Percentiles rank a stretch among this genome's conserved stretches.
Conservation (phyloP, 2,888 invertebrate species). For the Sycophila texana region DNA sequence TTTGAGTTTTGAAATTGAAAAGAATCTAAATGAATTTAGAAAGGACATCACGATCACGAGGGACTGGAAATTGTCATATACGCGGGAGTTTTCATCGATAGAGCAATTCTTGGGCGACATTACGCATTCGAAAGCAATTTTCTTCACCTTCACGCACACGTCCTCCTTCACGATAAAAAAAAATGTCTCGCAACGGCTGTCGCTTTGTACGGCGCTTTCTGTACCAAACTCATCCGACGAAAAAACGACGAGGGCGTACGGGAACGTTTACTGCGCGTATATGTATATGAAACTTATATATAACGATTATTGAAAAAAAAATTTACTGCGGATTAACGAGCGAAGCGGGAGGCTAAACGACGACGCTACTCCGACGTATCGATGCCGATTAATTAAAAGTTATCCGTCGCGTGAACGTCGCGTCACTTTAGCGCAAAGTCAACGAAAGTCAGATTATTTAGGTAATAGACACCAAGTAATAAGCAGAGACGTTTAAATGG, state of each 20-base stretch:
- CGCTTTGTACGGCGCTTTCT: slow-evolving; percentile 8
- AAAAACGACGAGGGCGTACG: slow-evolving; percentile 37
- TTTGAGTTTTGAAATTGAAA: too few species aligned
- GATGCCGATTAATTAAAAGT: slow-evolving; percentile 15
- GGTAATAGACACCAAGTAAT: slow-evolving; percentile 17
- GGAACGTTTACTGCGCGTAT: background rate
- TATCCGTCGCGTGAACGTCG: slow-evolving; percentile 10
- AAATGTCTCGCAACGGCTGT: background rate
- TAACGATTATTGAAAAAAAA: background rate
- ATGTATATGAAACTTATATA: background rate
- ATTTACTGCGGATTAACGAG: slow-evolving; percentile 46
- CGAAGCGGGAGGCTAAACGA: background rate
- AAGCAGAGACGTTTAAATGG: background rate
- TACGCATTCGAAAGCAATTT: background rate
- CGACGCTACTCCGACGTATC: background rate
- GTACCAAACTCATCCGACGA: slow-evolving; percentile 16
- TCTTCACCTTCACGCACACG: background rate
- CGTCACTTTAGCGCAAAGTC: slow-evolving; percentile 17
- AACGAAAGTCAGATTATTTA: slow-evolving; percentile 45
- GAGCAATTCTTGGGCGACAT: too few species aligned
- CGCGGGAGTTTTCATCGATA: too few species aligned
- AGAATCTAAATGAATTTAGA: too few species aligned
- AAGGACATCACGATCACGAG: too few species aligned
- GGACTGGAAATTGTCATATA: too few species aligned
- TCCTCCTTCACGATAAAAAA: background rate